A percentile compares a stretch with the other conserved stretches of the same genome.
phyloP scores from a whole-genome alignment of 2,113 vertebrate species.

The Pantherophis guttatus region DNA sequence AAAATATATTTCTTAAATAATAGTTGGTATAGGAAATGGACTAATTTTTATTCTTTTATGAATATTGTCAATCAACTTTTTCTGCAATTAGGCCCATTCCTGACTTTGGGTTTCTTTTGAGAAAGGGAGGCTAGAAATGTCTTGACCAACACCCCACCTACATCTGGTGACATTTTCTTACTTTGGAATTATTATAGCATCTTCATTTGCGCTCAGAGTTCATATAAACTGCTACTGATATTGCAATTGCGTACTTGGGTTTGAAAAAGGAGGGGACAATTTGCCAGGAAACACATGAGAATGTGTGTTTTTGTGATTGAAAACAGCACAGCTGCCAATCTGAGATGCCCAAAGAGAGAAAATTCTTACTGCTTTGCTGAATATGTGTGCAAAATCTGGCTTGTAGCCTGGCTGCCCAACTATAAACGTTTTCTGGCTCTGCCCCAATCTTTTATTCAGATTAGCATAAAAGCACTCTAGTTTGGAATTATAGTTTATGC shows the following conservation, averaged over 20 bases:
- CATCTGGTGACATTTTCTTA: neutral
- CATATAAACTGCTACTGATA: neutral
- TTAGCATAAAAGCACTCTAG: neutral
- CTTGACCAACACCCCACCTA: neutral
- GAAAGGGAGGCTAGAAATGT: neutral
- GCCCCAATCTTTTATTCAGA: neutral
- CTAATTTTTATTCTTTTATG: neutral
- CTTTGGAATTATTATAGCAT: neutral
- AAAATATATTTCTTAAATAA: neutral
- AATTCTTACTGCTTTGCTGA: neutral
- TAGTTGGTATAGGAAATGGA: neutral
- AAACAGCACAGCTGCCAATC: neutral
- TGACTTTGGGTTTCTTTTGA: neutral
- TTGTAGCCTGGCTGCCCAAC: neutral
- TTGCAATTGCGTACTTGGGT: neutral
- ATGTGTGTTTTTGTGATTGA: neutral
- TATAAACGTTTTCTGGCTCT: neutral
- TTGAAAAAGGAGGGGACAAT: neutral
- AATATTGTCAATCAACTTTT: neutral
- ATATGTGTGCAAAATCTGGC: neutral
- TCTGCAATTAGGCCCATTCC: neutral
- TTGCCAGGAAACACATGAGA: neutral
- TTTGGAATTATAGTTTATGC: neutral
- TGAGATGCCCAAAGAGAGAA: neutral
- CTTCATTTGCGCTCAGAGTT: neutral